Evolutionary conservation across 2,113 vertebrate species (phyloP).

Genomic region (Thoracochromis brauschi): DNA sequence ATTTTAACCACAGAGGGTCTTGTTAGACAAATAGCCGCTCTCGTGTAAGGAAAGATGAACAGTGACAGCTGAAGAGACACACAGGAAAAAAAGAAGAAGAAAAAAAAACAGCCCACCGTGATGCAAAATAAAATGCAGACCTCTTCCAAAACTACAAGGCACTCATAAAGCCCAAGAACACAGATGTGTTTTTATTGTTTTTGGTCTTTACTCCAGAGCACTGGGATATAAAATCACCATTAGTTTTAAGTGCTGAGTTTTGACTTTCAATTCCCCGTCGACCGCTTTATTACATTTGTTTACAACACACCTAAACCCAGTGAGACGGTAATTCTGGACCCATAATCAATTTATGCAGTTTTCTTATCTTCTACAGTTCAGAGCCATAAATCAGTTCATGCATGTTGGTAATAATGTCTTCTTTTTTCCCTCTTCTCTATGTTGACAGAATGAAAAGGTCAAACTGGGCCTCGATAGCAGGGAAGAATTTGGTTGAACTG

Average conservation of each 20-base stretch:
- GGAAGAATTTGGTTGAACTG: background rate
- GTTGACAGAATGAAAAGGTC: background rate
- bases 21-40: background rate
- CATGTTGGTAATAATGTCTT: background rate
- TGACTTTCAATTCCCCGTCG: background rate
- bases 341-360: background rate
- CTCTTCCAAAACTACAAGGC: background rate
- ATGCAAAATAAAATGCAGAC: background rate
- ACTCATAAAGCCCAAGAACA: background rate
- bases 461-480: background rate
- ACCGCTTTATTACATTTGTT: background rate
- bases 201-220: background rate
- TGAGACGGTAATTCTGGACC: background rate
- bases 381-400: background rate
- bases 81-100: background rate
- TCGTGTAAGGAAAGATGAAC: background rate
- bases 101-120: background rate
- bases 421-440: accelerated
- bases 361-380: background rate
- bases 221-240: background rate
- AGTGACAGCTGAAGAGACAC: constrained; percentile 6
- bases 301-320: background rate
- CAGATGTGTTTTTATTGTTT: background rate
- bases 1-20: background rate
- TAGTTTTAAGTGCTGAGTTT: background rate